Percentiles rank a stretch among this genome's conserved stretches.
These are phyloP conservation scores for Cephus pygmeus DNA, from an alignment of 2,888 invertebrate genomes.

Conservation along the genomic window DNA sequence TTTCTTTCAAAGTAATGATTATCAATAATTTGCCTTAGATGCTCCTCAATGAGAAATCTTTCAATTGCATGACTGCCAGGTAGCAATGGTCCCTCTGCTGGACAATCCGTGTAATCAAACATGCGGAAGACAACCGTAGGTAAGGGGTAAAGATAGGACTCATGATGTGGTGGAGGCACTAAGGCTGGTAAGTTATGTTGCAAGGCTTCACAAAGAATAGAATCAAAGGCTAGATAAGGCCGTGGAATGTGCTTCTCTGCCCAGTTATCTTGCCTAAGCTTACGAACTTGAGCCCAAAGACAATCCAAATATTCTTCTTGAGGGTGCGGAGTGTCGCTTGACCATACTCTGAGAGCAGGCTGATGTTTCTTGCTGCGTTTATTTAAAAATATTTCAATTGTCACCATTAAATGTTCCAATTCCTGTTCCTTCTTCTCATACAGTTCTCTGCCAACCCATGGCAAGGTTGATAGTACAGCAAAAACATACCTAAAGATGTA, in stretches of 20 bases:
- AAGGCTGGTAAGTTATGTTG: conserved; percentile 95
- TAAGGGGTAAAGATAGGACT: conserved; percentile 90
- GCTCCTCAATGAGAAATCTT: conserved; percentile 97
- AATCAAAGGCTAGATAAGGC: conserved; percentile 96
- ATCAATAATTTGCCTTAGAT: conserved; percentile 92
- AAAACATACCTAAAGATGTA: conserved; percentile 69
- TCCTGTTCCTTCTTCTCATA: conserved; percentile 97
- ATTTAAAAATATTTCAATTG: conserved; percentile 92
- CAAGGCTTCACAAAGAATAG: conserved; percentile 92
- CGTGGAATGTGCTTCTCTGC: conserved; percentile 95
- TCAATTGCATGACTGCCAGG: conserved; percentile 98
- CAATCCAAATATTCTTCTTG: conserved; percentile 98
- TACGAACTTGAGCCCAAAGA: conserved; percentile 93
- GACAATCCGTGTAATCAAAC: conserved; percentile 99
- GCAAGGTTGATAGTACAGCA: conserved; percentile 91
- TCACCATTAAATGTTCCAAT: conserved; percentile 87
- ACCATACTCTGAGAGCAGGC: conserved; percentile 93
- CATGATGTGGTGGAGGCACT: conserved; percentile 92
- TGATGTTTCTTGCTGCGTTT: conserved; percentile 94
- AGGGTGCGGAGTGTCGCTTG: conserved; percentile 92
- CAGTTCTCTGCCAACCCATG: conserved; percentile 96
- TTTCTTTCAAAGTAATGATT: conserved; percentile 90
- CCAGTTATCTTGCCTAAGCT: conserved; percentile 94
- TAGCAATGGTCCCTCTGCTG: conserved; percentile 84
- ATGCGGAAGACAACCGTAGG: conserved; percentile 95